phyloP scores from a whole-genome alignment of 2,113 vertebrate genomes.

The Eublepharis macularius region DNA sequence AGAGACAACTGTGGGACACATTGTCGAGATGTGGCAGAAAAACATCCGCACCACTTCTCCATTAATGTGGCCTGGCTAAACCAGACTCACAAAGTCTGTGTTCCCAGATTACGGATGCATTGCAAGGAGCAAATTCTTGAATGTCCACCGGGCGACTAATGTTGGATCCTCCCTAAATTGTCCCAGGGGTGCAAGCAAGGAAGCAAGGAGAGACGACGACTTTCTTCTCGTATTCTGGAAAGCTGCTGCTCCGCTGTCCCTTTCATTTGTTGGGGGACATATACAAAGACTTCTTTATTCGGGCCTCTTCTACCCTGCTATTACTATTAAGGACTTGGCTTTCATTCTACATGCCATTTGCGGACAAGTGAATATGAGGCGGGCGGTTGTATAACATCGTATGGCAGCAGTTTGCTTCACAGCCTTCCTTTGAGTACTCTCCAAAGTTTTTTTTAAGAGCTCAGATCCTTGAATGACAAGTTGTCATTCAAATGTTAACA shows the following conservation, averaged over 20 bases:
- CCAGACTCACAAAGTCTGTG: no score
- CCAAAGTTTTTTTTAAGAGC: no score
- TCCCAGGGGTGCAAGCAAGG: no score
- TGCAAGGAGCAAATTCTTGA: background rate
- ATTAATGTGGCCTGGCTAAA: no score
- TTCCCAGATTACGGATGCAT: no score
- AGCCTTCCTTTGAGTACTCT: no score
- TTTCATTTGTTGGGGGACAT: background rate
- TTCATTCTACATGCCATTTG: background rate
- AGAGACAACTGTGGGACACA: no score
- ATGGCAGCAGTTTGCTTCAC: background rate
- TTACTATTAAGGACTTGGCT: background rate
- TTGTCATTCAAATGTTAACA: no score
- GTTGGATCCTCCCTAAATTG: background rate
- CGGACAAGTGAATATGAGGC: background rate
- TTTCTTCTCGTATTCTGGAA: background rate
- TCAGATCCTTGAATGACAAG: no score
- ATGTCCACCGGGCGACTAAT: background rate
- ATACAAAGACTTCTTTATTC: background rate
- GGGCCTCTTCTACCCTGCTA: background rate
- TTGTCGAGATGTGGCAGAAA: no score
- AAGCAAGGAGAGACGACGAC: slow-evolving; percentile 4
- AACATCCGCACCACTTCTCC: no score
- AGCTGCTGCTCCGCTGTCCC: background rate
- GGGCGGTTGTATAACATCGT: background rate